Evolutionary conservation across 2,113 vertebrate genomes (phyloP).

Genomic region (Eudyptes chrysolophus): DNA sequence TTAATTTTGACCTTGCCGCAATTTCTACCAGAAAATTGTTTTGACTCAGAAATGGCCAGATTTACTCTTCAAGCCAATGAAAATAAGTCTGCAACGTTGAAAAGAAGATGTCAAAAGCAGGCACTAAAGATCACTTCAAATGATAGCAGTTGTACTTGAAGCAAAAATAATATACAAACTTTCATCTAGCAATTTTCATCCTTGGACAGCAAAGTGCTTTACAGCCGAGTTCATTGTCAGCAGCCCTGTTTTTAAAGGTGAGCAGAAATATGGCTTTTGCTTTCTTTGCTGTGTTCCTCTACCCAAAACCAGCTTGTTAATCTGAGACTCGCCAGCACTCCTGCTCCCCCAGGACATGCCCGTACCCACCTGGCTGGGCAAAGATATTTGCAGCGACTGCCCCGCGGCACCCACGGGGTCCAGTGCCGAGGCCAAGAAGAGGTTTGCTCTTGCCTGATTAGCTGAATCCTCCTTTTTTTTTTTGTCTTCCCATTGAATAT

Average conservation of each 20-base stretch:
- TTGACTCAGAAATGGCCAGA: background rate
- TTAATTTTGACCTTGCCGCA: background rate
- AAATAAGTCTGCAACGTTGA: slow-evolving; percentile 20
- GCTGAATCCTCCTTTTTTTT: background rate
- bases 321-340: background rate
- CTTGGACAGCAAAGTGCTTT: background rate
- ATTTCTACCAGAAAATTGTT: slow-evolving; percentile 6
- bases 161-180: slow-evolving; percentile 21
- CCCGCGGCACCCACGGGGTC: rapidly evolving
- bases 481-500: background rate
- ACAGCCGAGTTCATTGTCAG: background rate
- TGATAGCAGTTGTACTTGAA: slow-evolving; percentile 6
- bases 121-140: slow-evolving; percentile 32
- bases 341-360: background rate
- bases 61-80: background rate
- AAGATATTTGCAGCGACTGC: background rate
- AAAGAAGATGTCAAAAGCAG: slow-evolving; percentile 38
- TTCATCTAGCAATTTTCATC: slow-evolving; percentile 24
- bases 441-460: background rate
- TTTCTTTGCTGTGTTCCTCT: background rate
- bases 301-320: background rate
- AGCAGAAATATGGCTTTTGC: background rate
- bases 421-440: rapidly evolving
- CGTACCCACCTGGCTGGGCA: background rate
- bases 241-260: background rate